Evolutionary conservation across 2,113 vertebrate species (phyloP), one percentile per base, ranked within the genome.

Genomic region (Hiodon alosoides): DNA sequence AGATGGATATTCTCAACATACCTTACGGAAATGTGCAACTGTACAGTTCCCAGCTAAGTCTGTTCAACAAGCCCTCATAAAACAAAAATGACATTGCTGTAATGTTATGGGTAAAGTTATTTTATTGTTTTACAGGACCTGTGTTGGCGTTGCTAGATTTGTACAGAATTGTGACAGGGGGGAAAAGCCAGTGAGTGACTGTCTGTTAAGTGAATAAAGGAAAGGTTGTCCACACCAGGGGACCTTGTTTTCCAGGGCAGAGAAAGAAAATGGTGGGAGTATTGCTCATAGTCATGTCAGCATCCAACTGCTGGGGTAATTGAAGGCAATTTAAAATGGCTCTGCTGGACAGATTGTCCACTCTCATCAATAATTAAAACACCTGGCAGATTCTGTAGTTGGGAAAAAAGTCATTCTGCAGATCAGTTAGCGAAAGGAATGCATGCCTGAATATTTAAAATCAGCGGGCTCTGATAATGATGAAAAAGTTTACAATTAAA

Each of bases 321-420:
- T 67, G 14, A 60, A 67, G 11, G 17, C 17, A 58, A 59, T 57
- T 46, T 7, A 50, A 68, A 68, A 75, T 48, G 62, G 3, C 60
- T 11, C 48, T 62, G 71, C 11, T n/a, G 11, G 46, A 62, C 59
- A 16, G 71, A 64, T 51, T 73, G 72, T 17, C n/a, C 9, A 2
- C n/a, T 52, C 50, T 73, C 50, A 65, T 73, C 61, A 64, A 73
- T 54, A 53, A 73, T 65, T 73, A 52, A 73, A 53, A 53, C 11
- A 64, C 10, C n/a, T 73, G 60, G 9, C 60, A 53, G 48, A 53
- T 53, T 13, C 9, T n/a, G 55, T 13, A 47, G 9, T 59, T 50
- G 4, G 46, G 31, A 31, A 48, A 31, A 31, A 5, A 13, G 46
- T 48, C 53, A 47, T n/a, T 59, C 57, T 60, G 13, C 10, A 60